Base-by-base conservation (phyloP, 2,888 invertebrate genomes). In the Myopa testacea region DNA sequence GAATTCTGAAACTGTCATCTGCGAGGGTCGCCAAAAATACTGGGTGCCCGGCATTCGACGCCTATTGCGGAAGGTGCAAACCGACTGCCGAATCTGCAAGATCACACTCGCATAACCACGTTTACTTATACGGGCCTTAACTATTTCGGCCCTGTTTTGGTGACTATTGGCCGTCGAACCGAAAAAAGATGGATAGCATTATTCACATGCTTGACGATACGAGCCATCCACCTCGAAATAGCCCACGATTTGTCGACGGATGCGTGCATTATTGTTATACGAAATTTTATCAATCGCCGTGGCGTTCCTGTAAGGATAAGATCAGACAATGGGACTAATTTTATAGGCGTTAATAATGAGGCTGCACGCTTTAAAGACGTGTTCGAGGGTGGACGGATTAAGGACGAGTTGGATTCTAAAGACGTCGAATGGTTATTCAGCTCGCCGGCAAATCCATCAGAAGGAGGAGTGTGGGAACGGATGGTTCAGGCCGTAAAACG, bases 231-330 rank as follows among this genome's bases (percentile, higher is more conserved):
- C 34, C 38, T 79, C 8, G 78, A 82, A 58, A 14, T 82, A 0
- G 81, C 81, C 0, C 12, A 19, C 4, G 77, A 80, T 69, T 55
- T 83, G 12, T 80, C 80, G 4, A 81, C 80, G 0, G 81, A 82
- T 45, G 73, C 82, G 0, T 83, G 80, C 65, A 77, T 83, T 34
- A 7, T 79, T 8, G 63, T 76, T 26, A 77, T 83, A 12, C 37
- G 79, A 16, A 82, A 82, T 58, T 81, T 82, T 69, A 81, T 82
- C 12, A 80, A 78, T 16, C 76, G 79, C 26, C 40, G 80, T 38
- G 80, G 81, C 50, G 62, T 73, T 6, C 79, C 80, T 16, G 34
- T 77, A 4, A 58, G 75, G 10, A 79, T 81, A 12, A 67, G 75
- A 3, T 75, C 72, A 40, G 80, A 81, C 70, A 80, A 80, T 12